These are phyloP conservation scores for Rhagologus leucostigma DNA, from an alignment of 2,113 vertebrate genomes.

Conservation along the genomic window DNA sequence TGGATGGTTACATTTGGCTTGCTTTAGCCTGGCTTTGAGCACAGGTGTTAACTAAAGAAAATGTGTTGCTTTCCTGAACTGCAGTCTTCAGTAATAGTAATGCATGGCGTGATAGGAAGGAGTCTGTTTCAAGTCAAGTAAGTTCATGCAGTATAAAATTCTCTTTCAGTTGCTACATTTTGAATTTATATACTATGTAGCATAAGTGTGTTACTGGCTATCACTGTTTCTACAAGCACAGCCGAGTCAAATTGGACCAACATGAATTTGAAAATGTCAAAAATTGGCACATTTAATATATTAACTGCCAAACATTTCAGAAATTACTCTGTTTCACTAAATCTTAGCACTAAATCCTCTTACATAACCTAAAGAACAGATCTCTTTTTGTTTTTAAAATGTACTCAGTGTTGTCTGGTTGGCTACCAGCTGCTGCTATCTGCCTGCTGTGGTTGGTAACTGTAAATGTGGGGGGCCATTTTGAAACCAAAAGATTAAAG, in stretches of 20 bases:
- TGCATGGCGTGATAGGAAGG: background rate
- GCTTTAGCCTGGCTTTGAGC: background rate
- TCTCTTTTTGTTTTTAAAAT: background rate
- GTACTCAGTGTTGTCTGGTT: background rate
- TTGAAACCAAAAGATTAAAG: slow-evolving; percentile 69
- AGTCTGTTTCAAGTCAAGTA: background rate
- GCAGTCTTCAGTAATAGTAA: background rate
- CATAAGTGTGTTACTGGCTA: background rate
- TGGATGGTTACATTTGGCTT: background rate
- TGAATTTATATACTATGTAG: background rate
- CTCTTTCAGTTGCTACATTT: background rate
- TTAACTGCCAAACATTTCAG: background rate
- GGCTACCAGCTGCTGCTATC: slow-evolving; percentile 42
- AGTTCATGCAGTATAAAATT: background rate
- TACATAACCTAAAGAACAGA: slow-evolving; percentile 11
- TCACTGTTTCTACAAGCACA: background rate
- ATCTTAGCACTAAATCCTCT: slow-evolving; percentile 20
- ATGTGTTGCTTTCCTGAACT: background rate
- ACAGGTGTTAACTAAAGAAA: slow-evolving; percentile 19
- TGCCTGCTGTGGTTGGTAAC: slow-evolving; percentile 66
- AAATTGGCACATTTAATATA: background rate
- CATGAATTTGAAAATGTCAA: background rate
- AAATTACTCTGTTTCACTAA: background rate
- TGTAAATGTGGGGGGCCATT: slow-evolving; percentile 57
- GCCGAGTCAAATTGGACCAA: background rate